A percentile compares a stretch with the other conserved stretches of the same genome.
Conservation (phyloP, 1,140 invertebrate species). For the Diabrotica undecimpunctata region DNA sequence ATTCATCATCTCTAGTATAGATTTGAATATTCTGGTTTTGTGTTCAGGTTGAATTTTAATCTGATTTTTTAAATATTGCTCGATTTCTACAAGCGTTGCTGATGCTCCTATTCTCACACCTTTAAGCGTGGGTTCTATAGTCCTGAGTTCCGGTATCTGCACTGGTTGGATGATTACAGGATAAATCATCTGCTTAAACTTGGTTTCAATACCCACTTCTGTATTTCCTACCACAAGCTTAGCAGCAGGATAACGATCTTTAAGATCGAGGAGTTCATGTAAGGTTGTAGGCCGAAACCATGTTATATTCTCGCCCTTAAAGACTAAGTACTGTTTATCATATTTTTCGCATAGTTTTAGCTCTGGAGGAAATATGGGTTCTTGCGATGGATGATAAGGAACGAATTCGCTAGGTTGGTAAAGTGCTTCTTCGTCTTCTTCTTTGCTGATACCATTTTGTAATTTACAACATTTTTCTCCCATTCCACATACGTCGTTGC, state of each 20-base stretch:
- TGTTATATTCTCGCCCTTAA: conserved; percentile 64
- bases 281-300: conserved; percentile 77
- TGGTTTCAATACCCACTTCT: conserved; percentile 90
- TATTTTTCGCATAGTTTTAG: conserved; percentile 66
- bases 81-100: conserved; percentile 72
- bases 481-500: conserved; percentile 54
- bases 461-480: conserved; percentile 58
- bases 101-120: conserved; percentile 74
- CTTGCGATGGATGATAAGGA: conserved; percentile 80
- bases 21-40: conserved; percentile 69
- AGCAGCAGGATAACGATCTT: conserved; percentile 67
- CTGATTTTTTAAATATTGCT: conserved; percentile 57
- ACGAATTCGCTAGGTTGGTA: conserved; percentile 68
- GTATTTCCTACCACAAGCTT: conserved; percentile 93
- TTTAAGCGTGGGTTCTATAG: conserved; percentile 53
- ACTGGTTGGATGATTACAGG: conserved; percentile 76
- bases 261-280: conserved; percentile 68
- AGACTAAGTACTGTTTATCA: conserved; percentile 62
- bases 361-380: conserved; percentile 92
- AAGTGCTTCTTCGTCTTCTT: conserved; percentile 49
- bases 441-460: conserved; percentile 25
- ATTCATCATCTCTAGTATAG: conserved; percentile 80
- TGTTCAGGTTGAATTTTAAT: conserved; percentile 56
- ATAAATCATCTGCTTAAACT: conserved; percentile 82
- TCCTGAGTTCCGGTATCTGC: conserved; percentile 66